Base-by-base conservation (phyloP, 2,888 invertebrate species). In the Melinaea menophilus region DNA sequence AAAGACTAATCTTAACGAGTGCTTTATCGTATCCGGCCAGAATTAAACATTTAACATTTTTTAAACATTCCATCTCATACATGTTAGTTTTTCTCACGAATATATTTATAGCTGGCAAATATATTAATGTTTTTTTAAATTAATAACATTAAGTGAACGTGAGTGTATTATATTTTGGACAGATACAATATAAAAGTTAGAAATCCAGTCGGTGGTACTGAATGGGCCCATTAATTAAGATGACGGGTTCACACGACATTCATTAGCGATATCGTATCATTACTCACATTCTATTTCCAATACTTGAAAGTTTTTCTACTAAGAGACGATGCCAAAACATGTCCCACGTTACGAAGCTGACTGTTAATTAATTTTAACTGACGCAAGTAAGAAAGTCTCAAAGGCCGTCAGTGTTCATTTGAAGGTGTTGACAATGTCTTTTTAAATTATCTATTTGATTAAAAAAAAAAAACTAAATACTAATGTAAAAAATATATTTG, bases 261-360 rank as follows among this genome's bases (percentile, higher is more conserved):
- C 84, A 82, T 85, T 85, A 81, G 77, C 76, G 78, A 78, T 78
- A 78, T 75, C 75, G 68, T 75, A 76, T 82, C 87, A 86, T 90
- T 85, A 88, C 71, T 88, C 87, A 87, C 82, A 67, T 81, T 83
- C 88, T 90, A 89, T 88, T 89, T 87, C 81, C 83, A 80, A 86
- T 85, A 79, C 79, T 78, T 54, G 75, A 80, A 84, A 85, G 81
- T 86, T 88, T 88, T 88, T 86, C 81, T 79, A 73, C 67, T 56
- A 65, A 66, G 69, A 72, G 71, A 69, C 72, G 80, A 76, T 82
- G 86, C 86, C 88, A 86, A 86, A 87, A 84, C 77, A 76, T 81
- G 81, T 85, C 80, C 70, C 77, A 73, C 77, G 79, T 76, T 76
- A 62, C 71, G 61, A 69, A 41, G 56, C 55, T 69, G 80, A 76